Evolutionary conservation across 2,797 vertebrate genomes (phyloP).

Genomic region (Mareca strepera): DNA sequence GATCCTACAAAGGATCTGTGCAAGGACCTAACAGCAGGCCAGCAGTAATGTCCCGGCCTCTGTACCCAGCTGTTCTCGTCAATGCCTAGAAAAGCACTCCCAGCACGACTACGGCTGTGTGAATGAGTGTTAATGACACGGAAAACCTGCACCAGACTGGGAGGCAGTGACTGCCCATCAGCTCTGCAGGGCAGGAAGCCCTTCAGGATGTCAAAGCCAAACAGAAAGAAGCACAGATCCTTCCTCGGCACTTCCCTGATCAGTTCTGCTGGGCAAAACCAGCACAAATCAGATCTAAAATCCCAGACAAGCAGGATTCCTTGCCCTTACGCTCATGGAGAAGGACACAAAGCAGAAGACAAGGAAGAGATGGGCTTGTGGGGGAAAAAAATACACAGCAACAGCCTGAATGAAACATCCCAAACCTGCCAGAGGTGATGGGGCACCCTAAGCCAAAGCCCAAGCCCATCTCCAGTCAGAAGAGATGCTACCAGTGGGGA

Average conservation of each 20-base stretch:
- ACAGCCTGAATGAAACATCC: not conserved
- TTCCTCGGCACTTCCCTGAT: not conserved
- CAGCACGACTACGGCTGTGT: accelerated
- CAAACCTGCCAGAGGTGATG: not conserved
- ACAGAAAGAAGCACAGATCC: not conserved
- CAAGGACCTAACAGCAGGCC: not conserved
- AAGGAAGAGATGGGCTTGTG: not conserved
- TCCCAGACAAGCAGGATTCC: not conserved
- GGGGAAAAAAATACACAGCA: not conserved
- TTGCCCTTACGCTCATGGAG: not conserved
- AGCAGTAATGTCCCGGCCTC: not conserved
- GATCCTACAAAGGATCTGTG: not conserved
- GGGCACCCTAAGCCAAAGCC: not conserved
- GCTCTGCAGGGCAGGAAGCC: not conserved
- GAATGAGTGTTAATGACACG: accelerated
- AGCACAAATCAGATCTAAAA: not conserved
- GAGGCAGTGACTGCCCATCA: not conserved
- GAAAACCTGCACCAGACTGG: not conserved
- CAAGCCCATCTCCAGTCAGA: not conserved
- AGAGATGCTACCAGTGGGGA: not conserved
- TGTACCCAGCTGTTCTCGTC: not conserved
- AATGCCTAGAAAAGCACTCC: not conserved
- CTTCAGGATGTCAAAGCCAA: not conserved
- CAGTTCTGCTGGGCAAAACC: not conserved
- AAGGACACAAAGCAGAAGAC: not conserved